Evolutionary conservation across 2,888 invertebrate species (phyloP).

Genomic region (Pristionchus exspectatus): DNA sequence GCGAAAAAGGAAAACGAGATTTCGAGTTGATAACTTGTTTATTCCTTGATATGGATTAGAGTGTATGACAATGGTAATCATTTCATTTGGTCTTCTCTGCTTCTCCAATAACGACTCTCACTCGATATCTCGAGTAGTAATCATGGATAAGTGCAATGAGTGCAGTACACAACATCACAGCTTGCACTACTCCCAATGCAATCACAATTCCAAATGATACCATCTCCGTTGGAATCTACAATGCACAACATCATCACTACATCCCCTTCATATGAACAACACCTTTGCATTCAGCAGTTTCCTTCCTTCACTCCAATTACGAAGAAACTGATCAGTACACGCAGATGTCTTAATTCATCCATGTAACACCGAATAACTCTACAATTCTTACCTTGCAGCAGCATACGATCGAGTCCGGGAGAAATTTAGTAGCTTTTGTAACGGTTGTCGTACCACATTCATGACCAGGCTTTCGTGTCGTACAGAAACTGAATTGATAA

Average conservation of each 20-base stretch:
- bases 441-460: neutral
- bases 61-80: neutral
- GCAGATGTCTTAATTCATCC: neutral
- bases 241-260: neutral
- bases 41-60: constrained; percentile 47
- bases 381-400: constrained; percentile 26
- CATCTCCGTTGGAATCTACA: neutral
- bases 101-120: constrained; percentile 39
- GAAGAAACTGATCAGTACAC: neutral
- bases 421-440: too few species aligned
- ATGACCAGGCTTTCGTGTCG: neutral
- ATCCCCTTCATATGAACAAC: neutral
- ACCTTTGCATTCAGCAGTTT: neutral
- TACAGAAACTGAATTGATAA: constrained; percentile 12
- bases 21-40: constrained; percentile 33
- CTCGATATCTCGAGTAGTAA: constrained; percentile 28
- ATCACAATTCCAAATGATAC: neutral
- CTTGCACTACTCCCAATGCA: constrained; percentile 24
- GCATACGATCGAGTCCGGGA: neutral
- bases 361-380: neutral
- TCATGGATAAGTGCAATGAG: constrained; percentile 23
- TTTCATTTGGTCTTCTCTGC: constrained; percentile 24
- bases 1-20: neutral
- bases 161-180: constrained; percentile 20
- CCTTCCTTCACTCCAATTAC: neutral